phyloP scores from a whole-genome alignment of 2,888 invertebrate species.

The Zootermopsis nevadensis region DNA sequence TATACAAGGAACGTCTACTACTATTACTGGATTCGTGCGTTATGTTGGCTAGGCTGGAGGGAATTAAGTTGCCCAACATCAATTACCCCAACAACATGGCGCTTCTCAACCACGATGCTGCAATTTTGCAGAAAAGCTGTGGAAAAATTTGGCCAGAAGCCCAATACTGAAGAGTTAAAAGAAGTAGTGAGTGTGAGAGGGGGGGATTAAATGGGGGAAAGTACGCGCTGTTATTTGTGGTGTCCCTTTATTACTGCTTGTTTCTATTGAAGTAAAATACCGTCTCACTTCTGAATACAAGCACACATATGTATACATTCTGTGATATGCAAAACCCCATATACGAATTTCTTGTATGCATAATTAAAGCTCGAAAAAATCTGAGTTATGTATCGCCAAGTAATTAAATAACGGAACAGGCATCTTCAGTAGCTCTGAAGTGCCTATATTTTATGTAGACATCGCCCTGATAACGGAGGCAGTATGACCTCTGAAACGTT shows the following conservation, averaged over 20 bases:
- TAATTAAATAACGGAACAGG: no score
- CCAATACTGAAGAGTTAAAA: constrained; percentile 31
- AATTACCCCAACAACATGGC: constrained; percentile 42
- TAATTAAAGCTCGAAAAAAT: no score
- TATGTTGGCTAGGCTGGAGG: constrained; percentile 35
- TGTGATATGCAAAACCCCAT: no score
- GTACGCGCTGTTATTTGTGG: constrained; percentile 13
- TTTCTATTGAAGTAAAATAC: neutral
- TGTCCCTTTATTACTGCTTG: neutral
- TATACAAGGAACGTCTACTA: constrained; percentile 8
- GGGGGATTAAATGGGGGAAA: constrained; percentile 19
- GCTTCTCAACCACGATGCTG: constrained; percentile 29
- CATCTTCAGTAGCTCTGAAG: no score
- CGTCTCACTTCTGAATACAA: neutral
- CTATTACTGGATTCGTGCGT: neutral
- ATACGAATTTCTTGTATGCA: no score
- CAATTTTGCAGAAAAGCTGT: constrained; percentile 42
- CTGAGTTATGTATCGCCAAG: no score
- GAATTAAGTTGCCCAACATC: constrained; percentile 39
- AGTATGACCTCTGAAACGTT: no score
- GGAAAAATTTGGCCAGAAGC: constrained; percentile 44
- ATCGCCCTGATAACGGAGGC: no score
- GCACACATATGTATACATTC: no score
- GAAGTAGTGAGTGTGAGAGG: constrained; percentile 11
- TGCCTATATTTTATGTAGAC: no score